A percentile compares a stretch with the other conserved stretches of the same genome.
Evolutionary conservation across 2,113 vertebrate species (phyloP).

Genomic region (Phycodurus eques): DNA sequence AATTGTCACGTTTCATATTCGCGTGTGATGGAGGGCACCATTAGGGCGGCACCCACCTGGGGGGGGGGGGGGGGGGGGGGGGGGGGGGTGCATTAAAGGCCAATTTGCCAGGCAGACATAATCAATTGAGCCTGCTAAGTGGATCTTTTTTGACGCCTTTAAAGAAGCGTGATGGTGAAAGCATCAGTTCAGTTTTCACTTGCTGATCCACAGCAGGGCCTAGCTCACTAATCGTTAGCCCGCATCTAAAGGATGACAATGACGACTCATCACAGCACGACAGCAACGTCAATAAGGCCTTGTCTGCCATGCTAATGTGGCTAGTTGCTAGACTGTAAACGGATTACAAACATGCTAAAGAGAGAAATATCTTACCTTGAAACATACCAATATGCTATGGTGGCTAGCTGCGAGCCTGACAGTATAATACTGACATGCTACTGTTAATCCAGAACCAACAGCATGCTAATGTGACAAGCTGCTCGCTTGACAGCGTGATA

Average conservation of each 20-base stretch:
- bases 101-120: slow-evolving; percentile 2
- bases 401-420: no score
- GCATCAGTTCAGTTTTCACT: background rate
- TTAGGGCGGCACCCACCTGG: background rate
- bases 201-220: background rate
- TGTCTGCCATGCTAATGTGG: background rate
- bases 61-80: background rate
- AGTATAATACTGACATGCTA: no score
- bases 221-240: background rate
- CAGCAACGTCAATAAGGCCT: background rate
- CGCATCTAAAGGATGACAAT: background rate
- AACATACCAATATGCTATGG: no score
- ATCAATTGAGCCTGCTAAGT: background rate
- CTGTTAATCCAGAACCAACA: no score
- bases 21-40: background rate
- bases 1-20: slow-evolving; percentile 5
- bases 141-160: slow-evolving; percentile 4
- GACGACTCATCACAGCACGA: background rate
- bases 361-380: no score
- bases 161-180: background rate
- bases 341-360: no score
- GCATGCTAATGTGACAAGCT: no score
- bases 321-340: no score
- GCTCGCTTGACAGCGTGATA: no score
- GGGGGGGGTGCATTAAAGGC: background rate